A percentile compares a stretch with the other conserved stretches of the same genome.
These are phyloP conservation scores for Babyrousa celebensis DNA, from an alignment of 2,797 vertebrate genomes.

Conservation along the genomic window DNA sequence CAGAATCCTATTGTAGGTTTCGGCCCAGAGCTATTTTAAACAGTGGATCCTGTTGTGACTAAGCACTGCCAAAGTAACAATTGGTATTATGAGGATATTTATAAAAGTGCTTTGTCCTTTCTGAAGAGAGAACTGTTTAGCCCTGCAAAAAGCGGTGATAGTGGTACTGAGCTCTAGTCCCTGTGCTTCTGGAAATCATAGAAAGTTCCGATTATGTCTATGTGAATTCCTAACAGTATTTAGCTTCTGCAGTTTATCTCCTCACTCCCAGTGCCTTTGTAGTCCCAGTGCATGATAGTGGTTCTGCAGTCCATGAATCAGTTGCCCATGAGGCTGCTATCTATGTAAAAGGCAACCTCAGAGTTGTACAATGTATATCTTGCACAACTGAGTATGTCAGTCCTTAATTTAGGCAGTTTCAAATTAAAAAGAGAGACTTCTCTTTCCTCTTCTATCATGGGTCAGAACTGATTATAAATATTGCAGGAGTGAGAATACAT, in stretches of 20 bases:
- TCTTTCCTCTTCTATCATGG: background rate
- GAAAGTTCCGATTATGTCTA: background rate
- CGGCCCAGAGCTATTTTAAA: constrained; percentile 69
- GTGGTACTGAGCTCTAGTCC: background rate
- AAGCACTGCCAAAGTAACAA: constrained; percentile 59
- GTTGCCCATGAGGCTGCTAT: background rate
- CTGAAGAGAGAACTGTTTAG: constrained; percentile 46
- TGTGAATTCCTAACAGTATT: background rate
- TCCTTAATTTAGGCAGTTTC: background rate
- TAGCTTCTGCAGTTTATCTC: background rate
- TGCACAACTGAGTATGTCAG: background rate
- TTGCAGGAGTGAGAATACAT: background rate
- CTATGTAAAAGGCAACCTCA: background rate
- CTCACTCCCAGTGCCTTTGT: background rate
- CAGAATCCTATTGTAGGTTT: constrained; percentile 27
- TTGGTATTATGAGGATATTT: constrained; percentile 63
- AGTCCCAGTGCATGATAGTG: background rate
- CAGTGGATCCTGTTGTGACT: constrained; percentile 58
- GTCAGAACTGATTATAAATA: background rate
- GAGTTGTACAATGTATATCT: background rate
- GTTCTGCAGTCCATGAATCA: background rate
- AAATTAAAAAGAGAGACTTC: background rate
- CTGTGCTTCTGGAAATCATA: background rate
- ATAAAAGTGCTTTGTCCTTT: constrained; percentile 58
- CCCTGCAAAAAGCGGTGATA: background rate